phyloP scores from a whole-genome alignment of 2,888 invertebrate species.

The Trissoscelio sp. region DNA sequence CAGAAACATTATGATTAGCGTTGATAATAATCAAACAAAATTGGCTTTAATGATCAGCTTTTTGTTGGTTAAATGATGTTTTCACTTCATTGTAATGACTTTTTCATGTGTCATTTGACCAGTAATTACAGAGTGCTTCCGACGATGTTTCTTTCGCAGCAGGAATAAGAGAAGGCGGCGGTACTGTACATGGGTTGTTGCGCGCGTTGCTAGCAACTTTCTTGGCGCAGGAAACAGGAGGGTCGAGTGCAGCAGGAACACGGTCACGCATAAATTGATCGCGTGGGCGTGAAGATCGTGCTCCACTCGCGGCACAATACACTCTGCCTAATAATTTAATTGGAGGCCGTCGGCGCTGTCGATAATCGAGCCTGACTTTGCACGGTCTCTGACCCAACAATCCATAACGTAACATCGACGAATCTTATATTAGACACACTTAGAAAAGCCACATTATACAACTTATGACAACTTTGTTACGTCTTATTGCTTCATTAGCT shows the following conservation, averaged over 20 bases:
- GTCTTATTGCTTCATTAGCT: slow-evolving; percentile 46
- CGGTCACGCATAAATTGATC: slow-evolving; percentile 66
- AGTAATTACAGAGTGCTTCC: slow-evolving; percentile 63
- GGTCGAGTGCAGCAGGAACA: slow-evolving; percentile 62
- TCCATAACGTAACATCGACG: not conserved
- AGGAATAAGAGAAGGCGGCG: slow-evolving; percentile 28
- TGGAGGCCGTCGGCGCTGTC: slow-evolving; percentile 43
- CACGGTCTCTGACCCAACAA: slow-evolving; percentile 36
- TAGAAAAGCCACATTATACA: not conserved
- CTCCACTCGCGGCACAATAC: slow-evolving; percentile 51
- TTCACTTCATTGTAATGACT: slow-evolving; percentile 59
- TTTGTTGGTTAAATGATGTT: slow-evolving; percentile 44
- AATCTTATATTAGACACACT: slow-evolving; percentile 12
- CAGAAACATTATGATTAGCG: slow-evolving; percentile 31
- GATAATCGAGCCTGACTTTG: slow-evolving; percentile 44
- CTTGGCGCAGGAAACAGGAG: slow-evolving; percentile 50
- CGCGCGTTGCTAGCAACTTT: slow-evolving; percentile 40
- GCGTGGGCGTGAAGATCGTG: slow-evolving; percentile 67
- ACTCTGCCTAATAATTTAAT: slow-evolving; percentile 62
- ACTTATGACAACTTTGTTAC: slow-evolving; percentile 27
- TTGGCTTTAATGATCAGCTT: slow-evolving; percentile 36
- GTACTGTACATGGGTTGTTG: slow-evolving; percentile 10
- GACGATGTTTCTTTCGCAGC: slow-evolving; percentile 48
- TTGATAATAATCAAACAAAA: slow-evolving; percentile 39
- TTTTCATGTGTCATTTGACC: slow-evolving; percentile 63